Base-by-base conservation (phyloP, 2,888 invertebrate species). In the Hypsopygia costalis region DNA sequence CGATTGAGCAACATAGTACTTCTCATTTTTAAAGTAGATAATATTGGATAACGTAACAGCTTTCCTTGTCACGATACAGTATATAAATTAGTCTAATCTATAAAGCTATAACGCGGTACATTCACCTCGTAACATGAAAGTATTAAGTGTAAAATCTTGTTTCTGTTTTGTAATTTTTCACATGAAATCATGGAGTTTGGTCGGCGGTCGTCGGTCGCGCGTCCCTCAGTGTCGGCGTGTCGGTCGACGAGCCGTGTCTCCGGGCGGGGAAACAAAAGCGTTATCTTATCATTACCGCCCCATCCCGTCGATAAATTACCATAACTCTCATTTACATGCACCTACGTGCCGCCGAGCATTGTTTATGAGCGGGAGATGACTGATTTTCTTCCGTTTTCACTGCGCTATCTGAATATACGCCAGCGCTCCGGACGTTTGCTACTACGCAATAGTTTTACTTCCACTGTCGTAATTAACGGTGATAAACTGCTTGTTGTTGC, bases 301-400 rank as follows among this genome's bases (percentile, higher is more conserved):
- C 72, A 70, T 69, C 70, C 81, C 69, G 62, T 69, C 74, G 62
- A 81, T 83, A 69, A 79, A 86, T 87, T 87, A 82, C 75, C 83
- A 81, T 82, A 81, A 76, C 80, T 74, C 78, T 78, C 78, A 87
- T 87, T 85, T 81, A 74, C 81, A 83, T 87, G 78, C 79, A 78
- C 74, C 70, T 69, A 72, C 74, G 63, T 65, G 65, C 68, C 67
- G 62, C 59, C 69, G 63, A 58, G 71, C 75, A 70, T 82, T 85
- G 82, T 83, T 85, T 83, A 82, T 70, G 80, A 69, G 62, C 72
- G 69, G 67, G 73, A 79, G 75, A 82, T 86, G 87, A 87, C 82
- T 75, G 76, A 85, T 82, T 81, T 83, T 82, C 87, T 87, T 86
- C 86, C 86, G 85, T 65, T 82, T 70, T 75, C 67, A 56, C 64